Conservation (phyloP, 2,888 invertebrate genomes). For the Watsonalla binaria region DNA sequence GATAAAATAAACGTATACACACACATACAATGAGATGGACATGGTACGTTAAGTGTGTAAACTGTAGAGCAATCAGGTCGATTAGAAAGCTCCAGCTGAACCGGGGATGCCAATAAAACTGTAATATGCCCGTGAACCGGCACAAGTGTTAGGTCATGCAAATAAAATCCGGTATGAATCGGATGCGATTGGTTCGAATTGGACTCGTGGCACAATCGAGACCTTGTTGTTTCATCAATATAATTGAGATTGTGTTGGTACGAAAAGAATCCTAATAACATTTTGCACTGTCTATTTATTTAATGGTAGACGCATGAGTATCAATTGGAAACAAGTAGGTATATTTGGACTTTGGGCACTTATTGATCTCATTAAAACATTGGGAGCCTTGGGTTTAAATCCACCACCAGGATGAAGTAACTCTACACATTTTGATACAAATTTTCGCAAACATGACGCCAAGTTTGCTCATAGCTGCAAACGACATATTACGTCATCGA, state of each 20-base stretch:
- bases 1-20: too few relatives aligned
- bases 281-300: not conserved
- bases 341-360: too few relatives aligned
- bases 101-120: constrained; percentile 8
- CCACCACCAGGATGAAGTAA: too few relatives aligned
- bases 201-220: not conserved
- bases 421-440: not conserved
- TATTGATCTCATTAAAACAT: too few relatives aligned
- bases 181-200: constrained; percentile 10
- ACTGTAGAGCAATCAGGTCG: constrained; percentile 12
- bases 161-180: constrained; percentile 14
- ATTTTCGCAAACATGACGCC: not conserved
- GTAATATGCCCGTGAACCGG: constrained; percentile 12
- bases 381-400: too few relatives aligned
- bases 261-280: not conserved
- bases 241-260: not conserved
- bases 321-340: too few relatives aligned
- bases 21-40: too few relatives aligned
- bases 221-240: not conserved
- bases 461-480: not conserved
- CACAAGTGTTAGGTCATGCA: constrained; percentile 8
- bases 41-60: constrained; percentile 1
- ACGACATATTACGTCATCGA: not conserved
- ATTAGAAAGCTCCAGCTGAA: constrained; percentile 7
- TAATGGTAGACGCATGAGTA: too few relatives aligned